Conservation (phyloP, 2,888 invertebrate genomes). For the Perizoma flavofasciatum region DNA sequence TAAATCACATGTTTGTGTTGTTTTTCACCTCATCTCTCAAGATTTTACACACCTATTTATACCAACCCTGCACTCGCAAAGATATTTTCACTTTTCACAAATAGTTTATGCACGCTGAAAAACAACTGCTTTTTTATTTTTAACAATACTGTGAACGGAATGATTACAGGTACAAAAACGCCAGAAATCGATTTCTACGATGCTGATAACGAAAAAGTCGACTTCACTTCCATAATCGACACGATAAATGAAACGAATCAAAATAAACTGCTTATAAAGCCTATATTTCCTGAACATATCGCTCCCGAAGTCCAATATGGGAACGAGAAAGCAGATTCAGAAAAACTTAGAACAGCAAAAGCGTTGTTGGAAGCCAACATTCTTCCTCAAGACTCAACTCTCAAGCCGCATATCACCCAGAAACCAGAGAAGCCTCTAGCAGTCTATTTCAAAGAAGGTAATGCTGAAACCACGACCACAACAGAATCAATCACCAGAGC, state of each 20-base stretch:
- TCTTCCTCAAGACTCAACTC: conserved; percentile 60
- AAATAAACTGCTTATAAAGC: conserved; percentile 61
- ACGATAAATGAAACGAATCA: conserved; percentile 49
- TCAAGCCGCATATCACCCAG: conserved; percentile 76
- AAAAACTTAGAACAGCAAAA: conserved; percentile 65
- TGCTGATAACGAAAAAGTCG: conserved; percentile 57
- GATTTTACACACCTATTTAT: too few species aligned
- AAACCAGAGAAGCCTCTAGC: conserved; percentile 75
- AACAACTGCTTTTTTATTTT: not conserved
- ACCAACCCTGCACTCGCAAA: too few species aligned
- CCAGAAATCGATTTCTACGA: conserved; percentile 79
- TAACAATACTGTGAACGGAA: conserved; percentile 40
- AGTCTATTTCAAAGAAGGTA: conserved; percentile 67
- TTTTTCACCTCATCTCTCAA: too few species aligned
- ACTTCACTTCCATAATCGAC: conserved; percentile 52
- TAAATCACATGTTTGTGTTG: too few species aligned
- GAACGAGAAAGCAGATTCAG: conserved; percentile 73
- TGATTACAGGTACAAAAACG: conserved; percentile 72
- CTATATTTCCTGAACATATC: conserved; percentile 73
- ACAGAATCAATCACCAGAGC: conserved; percentile 60
- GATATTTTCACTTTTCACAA: too few species aligned
- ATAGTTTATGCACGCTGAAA: too few species aligned
- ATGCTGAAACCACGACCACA: conserved; percentile 49
- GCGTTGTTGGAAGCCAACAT: conserved; percentile 49
- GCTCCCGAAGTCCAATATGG: conserved; percentile 81